Evolutionary conservation across 2,888 invertebrate species (phyloP).

Genomic region (Thysanoteuthis rhombus): DNA sequence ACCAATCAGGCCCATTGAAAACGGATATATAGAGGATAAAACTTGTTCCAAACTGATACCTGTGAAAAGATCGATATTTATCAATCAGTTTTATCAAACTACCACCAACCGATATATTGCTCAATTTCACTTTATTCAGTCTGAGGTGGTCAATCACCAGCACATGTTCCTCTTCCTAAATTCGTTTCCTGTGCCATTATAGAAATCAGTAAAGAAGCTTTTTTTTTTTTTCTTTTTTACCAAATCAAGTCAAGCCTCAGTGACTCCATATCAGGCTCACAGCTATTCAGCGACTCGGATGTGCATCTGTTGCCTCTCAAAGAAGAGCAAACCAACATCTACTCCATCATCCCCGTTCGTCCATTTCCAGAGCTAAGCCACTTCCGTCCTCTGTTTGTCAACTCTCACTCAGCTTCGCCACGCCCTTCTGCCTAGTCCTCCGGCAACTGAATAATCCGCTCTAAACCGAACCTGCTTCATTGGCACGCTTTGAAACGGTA

Average conservation of each 20-base stretch:
- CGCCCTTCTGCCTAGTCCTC: background rate
- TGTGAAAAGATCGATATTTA: background rate
- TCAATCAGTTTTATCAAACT: too few species aligned
- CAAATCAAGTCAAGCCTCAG: background rate
- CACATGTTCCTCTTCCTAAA: background rate
- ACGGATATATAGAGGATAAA: too few species aligned
- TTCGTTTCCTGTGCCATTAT: background rate
- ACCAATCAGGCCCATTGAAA: too few species aligned
- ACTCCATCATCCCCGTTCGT: background rate
- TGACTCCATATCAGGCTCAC: background rate
- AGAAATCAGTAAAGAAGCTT: background rate
- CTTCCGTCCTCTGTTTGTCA: background rate
- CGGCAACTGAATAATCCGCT: background rate
- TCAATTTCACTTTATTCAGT: background rate
- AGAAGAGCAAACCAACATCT: background rate
- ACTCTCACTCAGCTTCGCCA: background rate
- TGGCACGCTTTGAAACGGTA: background rate
- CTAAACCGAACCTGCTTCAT: conserved; percentile 12
- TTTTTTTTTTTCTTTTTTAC: background rate
- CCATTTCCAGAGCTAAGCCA: background rate
- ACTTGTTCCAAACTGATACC: background rate
- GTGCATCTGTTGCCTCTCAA: background rate
- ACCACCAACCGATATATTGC: background rate
- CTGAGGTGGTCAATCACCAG: background rate
- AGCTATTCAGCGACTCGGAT: background rate